These are phyloP conservation scores for Neopelma chrysocephalum DNA, from an alignment of 2,797 vertebrate genomes.

Conservation along the genomic window DNA sequence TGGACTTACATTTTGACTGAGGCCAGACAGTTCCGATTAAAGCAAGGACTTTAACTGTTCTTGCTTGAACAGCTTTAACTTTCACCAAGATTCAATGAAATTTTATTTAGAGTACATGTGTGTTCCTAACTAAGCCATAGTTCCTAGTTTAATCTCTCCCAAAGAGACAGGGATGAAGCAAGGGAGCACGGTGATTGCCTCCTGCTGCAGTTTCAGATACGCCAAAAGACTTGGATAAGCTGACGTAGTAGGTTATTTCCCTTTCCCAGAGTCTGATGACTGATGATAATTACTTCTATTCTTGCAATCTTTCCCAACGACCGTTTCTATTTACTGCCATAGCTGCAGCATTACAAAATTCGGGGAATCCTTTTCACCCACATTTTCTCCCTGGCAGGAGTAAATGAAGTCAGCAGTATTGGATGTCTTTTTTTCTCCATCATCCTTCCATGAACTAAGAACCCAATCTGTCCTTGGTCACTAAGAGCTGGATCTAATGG, in stretches of 20 bases:
- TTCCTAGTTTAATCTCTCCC: neutral
- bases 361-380: slow-evolving; percentile 22
- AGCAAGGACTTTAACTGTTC: neutral
- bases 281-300: neutral
- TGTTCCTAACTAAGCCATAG: neutral
- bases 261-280: neutral
- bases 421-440: neutral
- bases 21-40: neutral
- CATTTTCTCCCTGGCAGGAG: neutral
- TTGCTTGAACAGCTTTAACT: neutral
- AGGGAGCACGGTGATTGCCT: neutral
- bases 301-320: neutral
- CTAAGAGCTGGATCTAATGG: neutral
- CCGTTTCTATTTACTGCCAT: neutral
- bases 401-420: neutral
- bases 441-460: neutral
- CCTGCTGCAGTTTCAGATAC: neutral
- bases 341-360: neutral
- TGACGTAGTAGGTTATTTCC: neutral
- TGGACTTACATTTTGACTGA: neutral
- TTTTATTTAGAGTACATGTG: neutral
- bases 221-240: neutral
- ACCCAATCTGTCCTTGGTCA: neutral
- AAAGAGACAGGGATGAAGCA: neutral
- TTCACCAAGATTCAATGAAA: neutral